phyloP scores from a whole-genome alignment of 2,797 vertebrate genomes.

The Poeciliopsis infans region DNA sequence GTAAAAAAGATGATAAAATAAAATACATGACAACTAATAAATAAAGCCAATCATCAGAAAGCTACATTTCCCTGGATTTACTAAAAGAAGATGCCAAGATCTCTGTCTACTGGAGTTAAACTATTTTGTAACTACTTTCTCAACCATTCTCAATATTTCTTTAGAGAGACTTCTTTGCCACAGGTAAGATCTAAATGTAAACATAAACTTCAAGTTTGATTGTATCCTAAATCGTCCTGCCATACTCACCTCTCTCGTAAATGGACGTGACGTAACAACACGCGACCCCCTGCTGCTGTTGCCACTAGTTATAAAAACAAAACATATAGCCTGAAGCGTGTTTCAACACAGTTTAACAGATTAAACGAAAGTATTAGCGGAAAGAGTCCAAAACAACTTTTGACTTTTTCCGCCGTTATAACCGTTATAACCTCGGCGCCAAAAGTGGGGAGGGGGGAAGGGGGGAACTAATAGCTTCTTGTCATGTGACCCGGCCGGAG shows the following conservation, averaged over 20 bases:
- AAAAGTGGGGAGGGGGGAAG: not conserved
- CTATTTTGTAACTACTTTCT: not conserved
- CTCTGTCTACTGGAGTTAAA: not conserved
- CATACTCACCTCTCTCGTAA: not conserved
- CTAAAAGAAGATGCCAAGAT: not conserved
- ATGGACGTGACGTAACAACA: not conserved
- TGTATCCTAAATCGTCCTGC: not conserved
- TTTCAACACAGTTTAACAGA: not conserved
- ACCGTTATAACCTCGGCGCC: too few relatives aligned
- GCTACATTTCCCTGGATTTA: not conserved
- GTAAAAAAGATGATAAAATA: not conserved
- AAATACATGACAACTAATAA: not conserved
- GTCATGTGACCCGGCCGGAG: not conserved
- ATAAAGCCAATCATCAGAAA: not conserved
- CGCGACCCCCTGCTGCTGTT: not conserved
- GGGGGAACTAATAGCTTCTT: not conserved
- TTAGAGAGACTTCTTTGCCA: not conserved
- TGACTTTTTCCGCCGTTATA: not conserved
- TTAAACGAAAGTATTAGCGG: not conserved
- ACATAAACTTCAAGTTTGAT: not conserved
- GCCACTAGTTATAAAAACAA: not conserved
- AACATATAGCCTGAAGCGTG: not conserved
- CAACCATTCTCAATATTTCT: not conserved
- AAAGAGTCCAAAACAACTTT: not conserved
- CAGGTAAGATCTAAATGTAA: not conserved